Percentiles rank a stretch among this genome's conserved stretches.
Evolutionary conservation across 1,140 invertebrate genomes (phyloP).

Genomic region (Scaptomyza montana): DNA sequence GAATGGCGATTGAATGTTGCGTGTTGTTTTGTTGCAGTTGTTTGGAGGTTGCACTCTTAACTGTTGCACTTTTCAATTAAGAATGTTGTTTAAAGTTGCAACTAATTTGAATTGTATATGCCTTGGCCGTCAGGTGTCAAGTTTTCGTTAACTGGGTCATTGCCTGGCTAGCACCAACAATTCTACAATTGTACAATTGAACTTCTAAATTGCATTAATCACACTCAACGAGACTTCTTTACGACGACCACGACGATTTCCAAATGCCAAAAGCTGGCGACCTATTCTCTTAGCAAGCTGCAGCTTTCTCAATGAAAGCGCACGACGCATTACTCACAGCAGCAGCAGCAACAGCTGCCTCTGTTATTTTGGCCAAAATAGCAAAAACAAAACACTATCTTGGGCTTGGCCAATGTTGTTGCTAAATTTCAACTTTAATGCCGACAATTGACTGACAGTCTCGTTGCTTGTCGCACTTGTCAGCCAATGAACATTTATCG

Average conservation of each 20-base stretch:
- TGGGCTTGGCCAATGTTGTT: slow-evolving; percentile 26
- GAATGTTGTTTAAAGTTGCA: slow-evolving; percentile 49
- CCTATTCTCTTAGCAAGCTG: too few species aligned
- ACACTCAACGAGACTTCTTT: slow-evolving; percentile 22
- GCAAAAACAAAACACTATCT: slow-evolving; percentile 13
- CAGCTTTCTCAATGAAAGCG: slow-evolving; percentile 38
- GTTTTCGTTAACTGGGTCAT: slow-evolving; percentile 58
- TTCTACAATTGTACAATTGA: slow-evolving; percentile 1
- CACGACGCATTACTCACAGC: slow-evolving; percentile 34
- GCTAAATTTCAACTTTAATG: slow-evolving; percentile 48
- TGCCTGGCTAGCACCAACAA: slow-evolving; percentile 6
- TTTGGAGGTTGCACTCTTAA: slow-evolving; percentile 6
- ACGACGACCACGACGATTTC: too few species aligned
- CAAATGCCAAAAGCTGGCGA: too few species aligned
- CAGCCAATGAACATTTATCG: slow-evolving; percentile 3
- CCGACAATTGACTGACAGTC: slow-evolving; percentile 55
- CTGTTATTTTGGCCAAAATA: slow-evolving; percentile 50
- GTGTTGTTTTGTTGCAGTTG: background rate
- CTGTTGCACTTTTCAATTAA: slow-evolving; percentile 61
- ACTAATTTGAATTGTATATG: slow-evolving; percentile 47
- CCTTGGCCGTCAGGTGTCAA: slow-evolving; percentile 59
- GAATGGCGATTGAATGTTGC: slow-evolving; percentile 10
- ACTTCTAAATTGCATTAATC: slow-evolving; percentile 36
- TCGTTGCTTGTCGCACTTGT: slow-evolving; percentile 59
- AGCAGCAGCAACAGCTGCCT: slow-evolving; percentile 13